These are phyloP conservation scores for Bombyx huttoni DNA, from an alignment of 2,888 invertebrate species.

Conservation along the genomic window DNA sequence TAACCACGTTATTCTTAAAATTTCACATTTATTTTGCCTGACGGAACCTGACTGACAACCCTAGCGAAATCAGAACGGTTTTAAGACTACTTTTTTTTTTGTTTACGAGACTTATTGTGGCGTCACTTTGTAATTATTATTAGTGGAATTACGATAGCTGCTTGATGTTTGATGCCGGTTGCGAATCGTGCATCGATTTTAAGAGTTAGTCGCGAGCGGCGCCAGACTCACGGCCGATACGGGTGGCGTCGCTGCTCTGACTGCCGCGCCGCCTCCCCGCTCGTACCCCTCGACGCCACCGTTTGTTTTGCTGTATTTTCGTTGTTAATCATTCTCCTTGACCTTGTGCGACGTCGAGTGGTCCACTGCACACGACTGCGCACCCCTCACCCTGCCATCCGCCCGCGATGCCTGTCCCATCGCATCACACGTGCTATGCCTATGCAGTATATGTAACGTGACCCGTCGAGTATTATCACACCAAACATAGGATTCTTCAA, in stretches of 20 bases:
- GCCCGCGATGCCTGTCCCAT: constrained; percentile 49
- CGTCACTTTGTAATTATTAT: constrained; percentile 35
- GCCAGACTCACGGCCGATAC: constrained; percentile 52
- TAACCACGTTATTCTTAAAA: no score
- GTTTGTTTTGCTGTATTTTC: constrained; percentile 73
- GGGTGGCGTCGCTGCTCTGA: constrained; percentile 61
- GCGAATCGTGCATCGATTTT: constrained; percentile 70
- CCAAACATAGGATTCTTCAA: constrained; percentile 13
- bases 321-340: constrained; percentile 74
- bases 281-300: constrained; percentile 51
- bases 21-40: not conserved
- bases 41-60: constrained; percentile 14
- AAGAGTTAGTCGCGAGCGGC: constrained; percentile 54
- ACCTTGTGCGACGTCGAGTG: constrained; percentile 71
- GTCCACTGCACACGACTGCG: constrained; percentile 70
- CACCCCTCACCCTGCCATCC: constrained; percentile 55
- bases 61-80: constrained; percentile 17
- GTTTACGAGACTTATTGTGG: constrained; percentile 20
- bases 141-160: constrained; percentile 41
- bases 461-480: not conserved
- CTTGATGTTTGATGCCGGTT: constrained; percentile 48
- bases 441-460: constrained; percentile 15
- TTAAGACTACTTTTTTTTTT: not conserved
- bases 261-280: constrained; percentile 57
- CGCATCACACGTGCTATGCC: constrained; percentile 57